Conservation (phyloP, 2,797 vertebrate genomes). For the Remorina albescens region DNA sequence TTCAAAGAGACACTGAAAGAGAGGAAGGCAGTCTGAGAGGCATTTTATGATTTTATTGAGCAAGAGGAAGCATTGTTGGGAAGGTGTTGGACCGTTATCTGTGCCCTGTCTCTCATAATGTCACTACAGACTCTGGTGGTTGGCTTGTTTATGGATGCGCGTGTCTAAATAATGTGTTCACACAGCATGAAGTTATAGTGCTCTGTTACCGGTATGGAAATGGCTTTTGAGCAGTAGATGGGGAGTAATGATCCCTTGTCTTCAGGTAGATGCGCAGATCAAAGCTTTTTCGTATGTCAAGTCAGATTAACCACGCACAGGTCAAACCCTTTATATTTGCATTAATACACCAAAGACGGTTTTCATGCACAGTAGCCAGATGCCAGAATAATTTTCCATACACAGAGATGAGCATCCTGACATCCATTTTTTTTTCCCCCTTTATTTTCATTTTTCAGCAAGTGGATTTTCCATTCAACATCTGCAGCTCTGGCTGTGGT, state of each 20-base stretch:
- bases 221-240: background rate
- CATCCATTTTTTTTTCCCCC: background rate
- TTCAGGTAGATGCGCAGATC: conserved; percentile 16
- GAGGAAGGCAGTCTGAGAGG: conserved; percentile 69
- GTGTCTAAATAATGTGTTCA: conserved; percentile 11
- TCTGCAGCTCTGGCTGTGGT: background rate
- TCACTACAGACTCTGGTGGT: conserved; percentile 31
- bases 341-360: background rate
- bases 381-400: conserved; percentile 9
- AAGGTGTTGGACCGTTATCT: conserved; percentile 76
- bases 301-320: conserved; percentile 11
- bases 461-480: background rate
- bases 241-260: conserved; percentile 12
- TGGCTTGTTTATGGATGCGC: conserved; percentile 28
- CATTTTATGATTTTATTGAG: conserved; percentile 86
- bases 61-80: conserved; percentile 77
- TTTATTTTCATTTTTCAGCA: background rate
- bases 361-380: background rate
- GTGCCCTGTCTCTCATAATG: conserved; percentile 53
- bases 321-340: background rate
- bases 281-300: conserved; percentile 1
- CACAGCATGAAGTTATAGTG: background rate
- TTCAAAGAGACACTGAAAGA: conserved; percentile 75
- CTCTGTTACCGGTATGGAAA: background rate
- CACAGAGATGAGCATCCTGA: background rate